phyloP scores from a whole-genome alignment of 2,888 invertebrate species.

The Criorhina ranunculi region DNA sequence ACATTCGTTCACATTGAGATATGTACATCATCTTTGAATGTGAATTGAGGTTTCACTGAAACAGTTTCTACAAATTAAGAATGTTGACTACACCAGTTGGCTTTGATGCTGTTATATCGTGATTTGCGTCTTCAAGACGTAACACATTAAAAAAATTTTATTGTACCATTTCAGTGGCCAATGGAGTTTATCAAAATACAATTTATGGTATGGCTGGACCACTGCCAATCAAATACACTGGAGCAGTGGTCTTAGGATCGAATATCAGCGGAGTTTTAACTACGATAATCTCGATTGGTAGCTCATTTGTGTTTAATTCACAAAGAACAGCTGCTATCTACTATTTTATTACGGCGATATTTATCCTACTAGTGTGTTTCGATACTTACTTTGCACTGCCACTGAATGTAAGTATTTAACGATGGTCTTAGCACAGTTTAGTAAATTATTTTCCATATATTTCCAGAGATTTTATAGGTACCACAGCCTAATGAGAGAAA shows the following conservation, averaged over 20 bases:
- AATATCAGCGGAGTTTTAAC: slow-evolving; percentile 96
- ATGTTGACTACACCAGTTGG: no score
- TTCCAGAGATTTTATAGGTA: slow-evolving; percentile 93
- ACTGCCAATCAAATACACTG: slow-evolving; percentile 95
- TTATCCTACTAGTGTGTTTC: slow-evolving; percentile 95
- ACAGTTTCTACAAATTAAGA: no score
- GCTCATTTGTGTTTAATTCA: slow-evolving; percentile 89
- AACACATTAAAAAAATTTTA: no score
- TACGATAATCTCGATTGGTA: slow-evolving; percentile 90
- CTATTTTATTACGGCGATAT: slow-evolving; percentile 97
- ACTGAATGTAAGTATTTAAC: slow-evolving; percentile 90
- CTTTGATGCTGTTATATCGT: no score
- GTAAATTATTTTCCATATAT: neutral
- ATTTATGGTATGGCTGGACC: slow-evolving; percentile 98
- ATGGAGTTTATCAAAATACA: slow-evolving; percentile 98
- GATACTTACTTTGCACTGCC: slow-evolving; percentile 98
- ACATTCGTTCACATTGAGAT: no score
- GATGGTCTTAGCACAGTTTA: neutral
- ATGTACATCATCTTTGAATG: no score
- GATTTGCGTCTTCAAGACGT: no score
- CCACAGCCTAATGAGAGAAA: slow-evolving; percentile 88
- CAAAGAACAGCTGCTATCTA: slow-evolving; percentile 95
- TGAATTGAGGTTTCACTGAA: no score
- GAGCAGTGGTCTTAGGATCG: slow-evolving; percentile 96
- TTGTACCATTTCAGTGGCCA: slow-evolving; percentile 87